These are phyloP conservation scores for Tokudaia muenninki DNA, from an alignment of 2,797 vertebrate species.

Conservation along the genomic window DNA sequence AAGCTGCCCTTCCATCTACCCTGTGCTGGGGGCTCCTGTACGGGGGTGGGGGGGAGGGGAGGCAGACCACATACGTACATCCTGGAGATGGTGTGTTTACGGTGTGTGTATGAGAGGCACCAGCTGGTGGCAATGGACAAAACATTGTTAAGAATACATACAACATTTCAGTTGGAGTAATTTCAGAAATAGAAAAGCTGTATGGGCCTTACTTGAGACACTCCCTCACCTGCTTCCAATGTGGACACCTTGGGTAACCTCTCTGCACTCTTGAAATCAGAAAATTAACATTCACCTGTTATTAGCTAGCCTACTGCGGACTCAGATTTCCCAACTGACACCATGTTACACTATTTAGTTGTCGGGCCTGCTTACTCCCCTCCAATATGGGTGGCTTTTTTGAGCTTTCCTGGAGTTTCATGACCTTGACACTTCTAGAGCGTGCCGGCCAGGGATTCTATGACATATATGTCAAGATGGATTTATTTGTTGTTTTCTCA, in stretches of 20 bases:
- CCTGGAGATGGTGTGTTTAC: neutral
- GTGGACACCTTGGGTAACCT: neutral
- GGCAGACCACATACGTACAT: neutral
- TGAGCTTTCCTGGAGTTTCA: neutral
- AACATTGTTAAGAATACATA: neutral
- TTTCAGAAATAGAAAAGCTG: neutral
- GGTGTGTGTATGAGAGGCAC: neutral
- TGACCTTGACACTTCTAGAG: neutral
- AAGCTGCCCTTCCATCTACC: neutral
- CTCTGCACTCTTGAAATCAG: neutral
- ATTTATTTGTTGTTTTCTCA: neutral
- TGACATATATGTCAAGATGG: neutral
- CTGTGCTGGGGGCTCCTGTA: neutral
- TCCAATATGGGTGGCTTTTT: neutral
- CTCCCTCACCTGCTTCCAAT: neutral
- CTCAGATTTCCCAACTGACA: neutral
- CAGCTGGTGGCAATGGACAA: neutral
- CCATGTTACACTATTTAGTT: neutral
- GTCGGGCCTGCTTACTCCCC: neutral
- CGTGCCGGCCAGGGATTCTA: neutral
- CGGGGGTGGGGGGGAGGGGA: accelerated
- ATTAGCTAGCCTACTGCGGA: neutral
- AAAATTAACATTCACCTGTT: neutral
- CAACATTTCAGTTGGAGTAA: neutral
- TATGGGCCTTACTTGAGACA: neutral